These are phyloP conservation scores for Saimiri boliviensis DNA, from an alignment of 2,113 vertebrate genomes.

Conservation along the genomic window DNA sequence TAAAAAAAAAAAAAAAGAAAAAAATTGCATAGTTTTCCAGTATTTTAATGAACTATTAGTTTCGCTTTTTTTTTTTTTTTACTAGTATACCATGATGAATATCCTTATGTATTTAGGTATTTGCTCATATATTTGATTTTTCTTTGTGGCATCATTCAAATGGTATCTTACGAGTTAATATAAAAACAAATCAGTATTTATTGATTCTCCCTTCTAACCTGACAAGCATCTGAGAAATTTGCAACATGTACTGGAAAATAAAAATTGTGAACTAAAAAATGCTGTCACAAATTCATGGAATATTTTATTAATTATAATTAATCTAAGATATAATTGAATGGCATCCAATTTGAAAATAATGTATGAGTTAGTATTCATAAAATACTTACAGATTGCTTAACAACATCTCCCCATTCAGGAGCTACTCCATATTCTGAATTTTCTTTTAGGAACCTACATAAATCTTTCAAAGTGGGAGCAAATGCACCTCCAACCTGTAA, in stretches of 20 bases:
- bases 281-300: neutral
- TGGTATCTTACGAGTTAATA: neutral
- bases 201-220: neutral
- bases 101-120: neutral
- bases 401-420: conserved; percentile 98
- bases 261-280: conserved; percentile 31
- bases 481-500: conserved; percentile 96
- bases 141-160: neutral
- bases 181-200: neutral
- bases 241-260: neutral
- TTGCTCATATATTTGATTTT: neutral
- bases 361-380: neutral
- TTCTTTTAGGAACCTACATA: conserved; percentile 97
- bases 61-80: neutral
- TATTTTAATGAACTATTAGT: neutral
- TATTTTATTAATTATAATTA: conserved; percentile 1
- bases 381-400: conserved; percentile 95
- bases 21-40: neutral
- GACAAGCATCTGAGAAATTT: neutral
- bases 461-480: conserved; percentile 97
- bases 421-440: conserved; percentile 98
- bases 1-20: neutral
- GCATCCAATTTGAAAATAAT: conserved; percentile 2
- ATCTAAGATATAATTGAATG: neutral
- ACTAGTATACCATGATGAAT: neutral